Evolutionary conservation across 2,113 vertebrate genomes (phyloP).

Genomic region (Syngnathus floridae): DNA sequence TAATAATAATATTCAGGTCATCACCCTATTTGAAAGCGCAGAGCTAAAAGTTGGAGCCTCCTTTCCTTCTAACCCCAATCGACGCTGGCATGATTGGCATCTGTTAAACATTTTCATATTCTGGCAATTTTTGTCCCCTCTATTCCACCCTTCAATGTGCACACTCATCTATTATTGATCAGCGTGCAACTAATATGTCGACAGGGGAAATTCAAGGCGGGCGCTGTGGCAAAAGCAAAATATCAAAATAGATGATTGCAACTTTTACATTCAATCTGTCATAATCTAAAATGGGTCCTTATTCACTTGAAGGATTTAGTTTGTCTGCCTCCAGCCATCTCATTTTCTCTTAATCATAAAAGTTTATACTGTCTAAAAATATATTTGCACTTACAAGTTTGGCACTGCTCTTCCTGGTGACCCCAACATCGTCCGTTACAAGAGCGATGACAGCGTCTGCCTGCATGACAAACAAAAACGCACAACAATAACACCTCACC

Average conservation of each 20-base stretch:
- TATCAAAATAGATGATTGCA: neutral
- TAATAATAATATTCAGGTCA: too few species aligned
- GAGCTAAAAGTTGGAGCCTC: too few species aligned
- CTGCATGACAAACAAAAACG: conserved; percentile 59
- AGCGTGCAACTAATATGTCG: too few species aligned
- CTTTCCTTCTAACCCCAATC: too few species aligned
- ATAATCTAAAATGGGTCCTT: neutral
- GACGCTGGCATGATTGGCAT: too few species aligned
- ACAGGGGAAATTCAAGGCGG: too few species aligned
- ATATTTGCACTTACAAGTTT: conserved; percentile 80
- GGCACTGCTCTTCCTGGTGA: conserved; percentile 87
- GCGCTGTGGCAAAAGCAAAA: neutral
- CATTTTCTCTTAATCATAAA: neutral
- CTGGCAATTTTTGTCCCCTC: too few species aligned
- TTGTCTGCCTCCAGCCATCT: neutral
- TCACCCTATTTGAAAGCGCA: too few species aligned
- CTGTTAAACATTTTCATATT: too few species aligned
- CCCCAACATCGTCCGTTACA: conserved; percentile 96
- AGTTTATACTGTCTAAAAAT: neutral
- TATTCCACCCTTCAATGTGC: too few species aligned
- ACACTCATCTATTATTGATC: too few species aligned
- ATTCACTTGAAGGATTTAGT: neutral
- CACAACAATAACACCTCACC: neutral
- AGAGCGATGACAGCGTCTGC: conserved; percentile 87
- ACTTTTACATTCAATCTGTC: neutral